Percentiles rank a stretch among this genome's conserved stretches.
phyloP scores from a whole-genome alignment of 2,797 vertebrate genomes.

The Pipistrellus kuhlii region DNA sequence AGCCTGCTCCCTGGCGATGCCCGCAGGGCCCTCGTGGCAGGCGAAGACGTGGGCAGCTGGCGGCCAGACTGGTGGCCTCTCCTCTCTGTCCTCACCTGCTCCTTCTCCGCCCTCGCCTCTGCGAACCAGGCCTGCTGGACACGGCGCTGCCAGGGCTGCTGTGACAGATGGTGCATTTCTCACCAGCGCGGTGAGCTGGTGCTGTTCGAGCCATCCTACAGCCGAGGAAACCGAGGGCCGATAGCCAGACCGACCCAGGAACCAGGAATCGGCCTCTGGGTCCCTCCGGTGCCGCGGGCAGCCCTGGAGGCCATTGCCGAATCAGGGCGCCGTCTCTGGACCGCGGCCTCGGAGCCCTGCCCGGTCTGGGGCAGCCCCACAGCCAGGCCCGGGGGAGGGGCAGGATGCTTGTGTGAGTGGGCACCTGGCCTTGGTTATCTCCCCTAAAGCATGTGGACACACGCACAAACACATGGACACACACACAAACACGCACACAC shows the following conservation, averaged over 20 bases:
- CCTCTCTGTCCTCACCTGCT: not conserved
- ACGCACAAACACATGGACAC: not conserved
- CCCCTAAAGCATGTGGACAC: not conserved
- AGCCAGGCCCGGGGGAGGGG: not conserved
- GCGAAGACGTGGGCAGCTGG: too few relatives aligned
- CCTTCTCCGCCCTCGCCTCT: not conserved
- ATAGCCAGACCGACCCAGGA: not conserved
- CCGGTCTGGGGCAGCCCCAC: too few relatives aligned
- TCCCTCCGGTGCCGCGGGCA: not conserved
- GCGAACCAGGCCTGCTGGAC: accelerated
- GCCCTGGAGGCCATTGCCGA: not conserved
- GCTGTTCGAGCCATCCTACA: not conserved
- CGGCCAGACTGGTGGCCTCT: too few relatives aligned
- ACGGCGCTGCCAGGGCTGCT: not conserved
- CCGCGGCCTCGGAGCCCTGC: too few relatives aligned
- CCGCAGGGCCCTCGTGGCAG: too few relatives aligned
- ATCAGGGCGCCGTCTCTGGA: not conserved
- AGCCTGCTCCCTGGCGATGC: too few relatives aligned
- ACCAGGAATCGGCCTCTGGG: not conserved
- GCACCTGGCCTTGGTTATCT: not conserved
- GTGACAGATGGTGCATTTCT: accelerated
- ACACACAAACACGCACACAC: too few relatives aligned
- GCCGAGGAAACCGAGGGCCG: not conserved
- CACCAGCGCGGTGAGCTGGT: not conserved
- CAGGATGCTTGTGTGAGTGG: not conserved